A percentile compares a stretch with the other conserved stretches of the same genome.
phyloP scores from a whole-genome alignment of 2,113 vertebrate genomes.

The Perca flavescens region DNA sequence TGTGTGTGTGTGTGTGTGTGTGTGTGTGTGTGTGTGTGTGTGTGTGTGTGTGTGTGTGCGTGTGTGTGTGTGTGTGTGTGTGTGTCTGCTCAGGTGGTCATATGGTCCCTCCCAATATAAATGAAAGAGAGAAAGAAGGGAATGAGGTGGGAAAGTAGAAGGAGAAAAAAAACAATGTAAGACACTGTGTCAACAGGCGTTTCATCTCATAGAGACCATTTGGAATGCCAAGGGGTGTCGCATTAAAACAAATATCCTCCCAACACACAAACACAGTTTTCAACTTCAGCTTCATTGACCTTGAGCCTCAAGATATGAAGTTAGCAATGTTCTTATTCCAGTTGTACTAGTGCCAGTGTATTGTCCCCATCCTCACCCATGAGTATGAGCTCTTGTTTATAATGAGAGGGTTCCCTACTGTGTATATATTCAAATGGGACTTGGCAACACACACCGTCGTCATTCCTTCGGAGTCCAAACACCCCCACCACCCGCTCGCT shows the following conservation, averaged over 20 bases:
- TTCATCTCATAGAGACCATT: constrained; percentile 64
- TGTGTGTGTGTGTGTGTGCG: constrained; percentile 31
- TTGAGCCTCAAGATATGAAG: constrained; percentile 50
- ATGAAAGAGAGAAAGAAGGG: constrained; percentile 57
- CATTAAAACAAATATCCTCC: constrained; percentile 70
- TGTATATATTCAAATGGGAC: constrained; percentile 74
- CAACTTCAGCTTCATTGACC: constrained; percentile 58
- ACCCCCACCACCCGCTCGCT: constrained; percentile 63
- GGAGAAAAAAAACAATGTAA: constrained; percentile 66
- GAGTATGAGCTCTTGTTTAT: constrained; percentile 71
- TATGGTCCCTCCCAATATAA: constrained; percentile 65
- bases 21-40: constrained; percentile 41
- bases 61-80: constrained; percentile 19
- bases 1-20: constrained; percentile 23
- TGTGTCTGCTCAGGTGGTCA: constrained; percentile 78
- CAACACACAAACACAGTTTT: constrained; percentile 44
- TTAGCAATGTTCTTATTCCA: constrained; percentile 49
- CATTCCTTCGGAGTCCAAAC: constrained; percentile 76
- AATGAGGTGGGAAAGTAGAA: constrained; percentile 51
- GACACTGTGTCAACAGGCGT: constrained; percentile 68
- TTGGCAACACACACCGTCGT: constrained; percentile 69
- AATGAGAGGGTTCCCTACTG: constrained; percentile 77
- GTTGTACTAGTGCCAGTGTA: constrained; percentile 49
- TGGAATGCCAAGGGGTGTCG: constrained; percentile 65
- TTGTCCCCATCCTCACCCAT: constrained; percentile 49